Percentiles rank a stretch among this genome's conserved stretches.
Conservation (phyloP, 2,797 vertebrate genomes). For the Alauda arvensis region DNA sequence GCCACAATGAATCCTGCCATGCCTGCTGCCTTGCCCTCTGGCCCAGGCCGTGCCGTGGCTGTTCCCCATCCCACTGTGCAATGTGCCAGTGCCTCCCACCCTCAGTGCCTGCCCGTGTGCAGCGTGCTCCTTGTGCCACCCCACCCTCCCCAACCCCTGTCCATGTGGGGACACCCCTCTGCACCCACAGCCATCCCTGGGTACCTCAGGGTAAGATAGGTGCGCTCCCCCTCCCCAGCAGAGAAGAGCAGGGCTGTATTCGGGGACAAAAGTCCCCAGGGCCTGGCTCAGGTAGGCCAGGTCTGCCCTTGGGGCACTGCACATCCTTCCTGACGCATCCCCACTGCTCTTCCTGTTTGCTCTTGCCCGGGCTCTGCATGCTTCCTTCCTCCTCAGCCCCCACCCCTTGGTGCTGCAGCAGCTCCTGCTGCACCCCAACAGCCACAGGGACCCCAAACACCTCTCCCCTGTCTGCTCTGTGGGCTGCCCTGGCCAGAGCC, state of each 20-base stretch:
- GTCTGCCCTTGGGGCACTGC: not conserved
- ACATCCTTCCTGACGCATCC: not conserved
- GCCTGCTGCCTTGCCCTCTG: not conserved
- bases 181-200: accelerated
- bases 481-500: not conserved
- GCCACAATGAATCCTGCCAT: not conserved
- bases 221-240: not conserved
- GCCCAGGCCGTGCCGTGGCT: not conserved
- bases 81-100: not conserved
- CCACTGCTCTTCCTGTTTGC: conserved; percentile 46
- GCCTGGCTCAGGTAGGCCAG: not conserved
- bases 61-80: accelerated
- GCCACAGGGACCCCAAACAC: accelerated
- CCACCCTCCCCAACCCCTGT: accelerated
- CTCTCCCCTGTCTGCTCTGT: accelerated
- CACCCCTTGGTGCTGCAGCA: accelerated
- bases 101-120: accelerated
- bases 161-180: not conserved
- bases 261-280: not conserved
- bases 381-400: conserved; percentile 48
- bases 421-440: not conserved
- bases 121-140: not conserved
- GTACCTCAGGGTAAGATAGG: accelerated
- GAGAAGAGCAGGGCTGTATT: not conserved
- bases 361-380: not conserved